Evolutionary conservation across 2,797 vertebrate species (phyloP).

Genomic region (Mus minutoides): DNA sequence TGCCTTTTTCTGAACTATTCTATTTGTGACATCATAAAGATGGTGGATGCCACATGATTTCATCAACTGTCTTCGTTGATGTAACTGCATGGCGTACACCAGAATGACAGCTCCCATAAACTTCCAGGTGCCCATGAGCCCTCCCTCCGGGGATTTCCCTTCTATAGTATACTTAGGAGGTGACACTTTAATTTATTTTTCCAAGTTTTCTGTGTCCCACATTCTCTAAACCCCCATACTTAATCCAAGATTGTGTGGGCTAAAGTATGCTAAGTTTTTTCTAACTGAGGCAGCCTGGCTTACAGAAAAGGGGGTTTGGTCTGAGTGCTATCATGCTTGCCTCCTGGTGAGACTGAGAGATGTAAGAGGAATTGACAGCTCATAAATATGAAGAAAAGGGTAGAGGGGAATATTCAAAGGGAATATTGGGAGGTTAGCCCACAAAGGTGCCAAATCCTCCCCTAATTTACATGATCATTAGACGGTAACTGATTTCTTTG

Average conservation of each 20-base stretch:
- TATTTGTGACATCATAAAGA: neutral
- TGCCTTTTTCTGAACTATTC: neutral
- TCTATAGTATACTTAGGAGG: neutral
- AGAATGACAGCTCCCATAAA: neutral
- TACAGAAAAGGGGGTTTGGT: neutral
- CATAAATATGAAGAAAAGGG: neutral
- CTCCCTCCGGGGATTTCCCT: too few species aligned
- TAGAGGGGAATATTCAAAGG: neutral
- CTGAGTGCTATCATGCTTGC: accelerated
- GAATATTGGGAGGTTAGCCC: neutral
- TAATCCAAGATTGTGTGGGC: too few species aligned
- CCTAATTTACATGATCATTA: neutral
- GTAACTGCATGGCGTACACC: neutral
- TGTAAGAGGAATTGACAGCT: neutral
- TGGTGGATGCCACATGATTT: too few species aligned
- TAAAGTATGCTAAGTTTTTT: neutral
- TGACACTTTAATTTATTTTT: neutral
- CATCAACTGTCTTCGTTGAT: neutral
- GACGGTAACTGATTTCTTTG: neutral
- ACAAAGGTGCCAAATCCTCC: neutral
- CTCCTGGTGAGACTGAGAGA: neutral
- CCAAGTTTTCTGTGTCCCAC: neutral
- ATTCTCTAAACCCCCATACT: neutral
- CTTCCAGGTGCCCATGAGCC: neutral
- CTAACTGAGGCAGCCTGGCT: neutral